Evolutionary conservation across 2,113 vertebrate genomes (phyloP).

Genomic region (Antechinus stuartii): DNA sequence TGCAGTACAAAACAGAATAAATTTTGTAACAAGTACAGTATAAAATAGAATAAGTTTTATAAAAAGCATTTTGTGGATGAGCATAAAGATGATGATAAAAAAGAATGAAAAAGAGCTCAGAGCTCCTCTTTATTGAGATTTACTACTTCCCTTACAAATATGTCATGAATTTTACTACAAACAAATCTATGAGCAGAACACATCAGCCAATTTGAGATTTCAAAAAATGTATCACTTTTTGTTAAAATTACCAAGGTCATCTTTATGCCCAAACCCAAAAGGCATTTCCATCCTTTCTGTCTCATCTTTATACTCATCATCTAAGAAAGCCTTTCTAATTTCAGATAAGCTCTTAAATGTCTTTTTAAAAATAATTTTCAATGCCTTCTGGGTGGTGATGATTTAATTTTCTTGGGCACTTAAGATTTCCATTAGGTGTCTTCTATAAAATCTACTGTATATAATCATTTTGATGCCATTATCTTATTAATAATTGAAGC

Average conservation of each 20-base stretch:
- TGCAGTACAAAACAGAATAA: background rate
- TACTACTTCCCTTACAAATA: background rate
- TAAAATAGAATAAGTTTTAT: background rate
- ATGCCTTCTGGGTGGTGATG: background rate
- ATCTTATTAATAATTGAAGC: background rate
- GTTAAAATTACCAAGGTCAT: background rate
- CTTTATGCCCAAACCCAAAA: background rate
- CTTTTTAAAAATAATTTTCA: background rate
- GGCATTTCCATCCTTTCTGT: background rate
- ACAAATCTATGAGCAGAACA: background rate
- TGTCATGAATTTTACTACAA: background rate
- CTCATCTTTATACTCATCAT: background rate
- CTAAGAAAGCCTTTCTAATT: background rate
- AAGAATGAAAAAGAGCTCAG: background rate
- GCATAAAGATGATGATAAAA: background rate
- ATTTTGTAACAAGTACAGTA: background rate
- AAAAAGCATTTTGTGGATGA: background rate
- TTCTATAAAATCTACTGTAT: background rate
- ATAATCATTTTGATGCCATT: background rate
- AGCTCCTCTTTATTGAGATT: background rate
- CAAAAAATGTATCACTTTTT: background rate
- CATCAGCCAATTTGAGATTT: background rate
- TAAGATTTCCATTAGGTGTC: background rate
- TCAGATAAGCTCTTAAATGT: background rate
- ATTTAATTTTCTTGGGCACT: background rate